These are phyloP conservation scores for Drosophila kohkoa DNA, from an alignment of 1,140 invertebrate genomes.

Conservation along the genomic window DNA sequence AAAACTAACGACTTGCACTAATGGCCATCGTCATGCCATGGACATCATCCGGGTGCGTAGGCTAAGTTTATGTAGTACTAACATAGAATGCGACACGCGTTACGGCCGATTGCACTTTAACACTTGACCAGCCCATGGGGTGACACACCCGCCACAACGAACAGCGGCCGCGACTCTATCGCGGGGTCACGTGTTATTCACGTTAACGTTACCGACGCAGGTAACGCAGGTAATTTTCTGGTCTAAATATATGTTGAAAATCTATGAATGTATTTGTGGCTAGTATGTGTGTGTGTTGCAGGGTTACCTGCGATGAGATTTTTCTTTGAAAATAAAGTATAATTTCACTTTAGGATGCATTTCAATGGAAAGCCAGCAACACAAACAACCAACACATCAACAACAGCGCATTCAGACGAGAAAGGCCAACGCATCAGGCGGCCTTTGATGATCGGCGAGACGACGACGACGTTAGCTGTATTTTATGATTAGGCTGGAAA, in stretches of 20 bases:
- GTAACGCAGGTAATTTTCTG: constrained; percentile 60
- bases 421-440: constrained; percentile 25
- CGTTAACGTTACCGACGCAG: constrained; percentile 70
- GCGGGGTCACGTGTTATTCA: constrained; percentile 73
- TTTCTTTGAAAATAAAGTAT: constrained; percentile 71
- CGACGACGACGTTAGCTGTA: constrained; percentile 33
- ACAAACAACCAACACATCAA: constrained; percentile 6
- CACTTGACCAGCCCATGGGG: constrained; percentile 68
- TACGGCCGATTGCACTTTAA: constrained; percentile 80
- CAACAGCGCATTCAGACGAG: constrained; percentile 19
- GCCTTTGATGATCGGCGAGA: constrained; percentile 53
- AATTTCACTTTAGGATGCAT: constrained; percentile 65
- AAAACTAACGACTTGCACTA: constrained; percentile 71
- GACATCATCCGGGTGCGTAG: constrained; percentile 45
- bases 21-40: constrained; percentile 69
- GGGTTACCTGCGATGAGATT: constrained; percentile 66
- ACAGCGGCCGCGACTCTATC: constrained; percentile 14
- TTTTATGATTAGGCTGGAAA: constrained; percentile 63
- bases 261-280: background rate
- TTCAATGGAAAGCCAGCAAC: constrained; percentile 63
- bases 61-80: background rate
- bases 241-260: constrained; percentile 4
- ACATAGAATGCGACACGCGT: constrained; percentile 48
- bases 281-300: constrained; percentile 5
- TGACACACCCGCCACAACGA: constrained; percentile 37